phyloP scores from a whole-genome alignment of 2,797 vertebrate genomes.

The Syncerus caffer region DNA sequence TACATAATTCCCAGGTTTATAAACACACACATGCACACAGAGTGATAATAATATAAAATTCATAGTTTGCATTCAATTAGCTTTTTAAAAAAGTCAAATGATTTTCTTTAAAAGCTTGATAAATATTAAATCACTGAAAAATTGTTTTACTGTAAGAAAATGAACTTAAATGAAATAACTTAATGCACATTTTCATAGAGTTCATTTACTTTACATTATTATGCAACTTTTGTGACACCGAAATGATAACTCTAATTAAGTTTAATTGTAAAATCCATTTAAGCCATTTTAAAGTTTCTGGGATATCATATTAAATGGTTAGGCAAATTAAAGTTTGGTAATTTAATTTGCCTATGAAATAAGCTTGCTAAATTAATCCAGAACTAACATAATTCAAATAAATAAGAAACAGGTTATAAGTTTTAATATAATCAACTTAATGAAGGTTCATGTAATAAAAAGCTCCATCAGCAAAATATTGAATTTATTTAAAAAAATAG shows the following conservation, averaged over 20 bases:
- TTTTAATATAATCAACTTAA: slow-evolving; percentile 67
- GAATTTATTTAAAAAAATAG: slow-evolving; percentile 34
- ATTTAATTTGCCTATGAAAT: slow-evolving; percentile 64
- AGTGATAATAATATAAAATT: background rate
- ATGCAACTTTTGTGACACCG: slow-evolving; percentile 67
- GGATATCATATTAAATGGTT: slow-evolving; percentile 45
- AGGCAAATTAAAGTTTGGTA: slow-evolving; percentile 32
- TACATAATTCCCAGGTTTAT: background rate
- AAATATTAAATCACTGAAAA: slow-evolving; percentile 71
- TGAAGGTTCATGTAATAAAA: slow-evolving; percentile 65
- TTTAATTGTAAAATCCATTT: slow-evolving; percentile 51
- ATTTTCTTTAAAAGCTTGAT: background rate
- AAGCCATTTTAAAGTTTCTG: slow-evolving; percentile 56
- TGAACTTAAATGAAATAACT: slow-evolving; percentile 68
- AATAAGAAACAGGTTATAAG: slow-evolving; percentile 58
- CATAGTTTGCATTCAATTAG: background rate
- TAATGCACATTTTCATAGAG: slow-evolving; percentile 71
- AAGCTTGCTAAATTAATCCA: slow-evolving; percentile 61
- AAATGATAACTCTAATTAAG: slow-evolving; percentile 62
- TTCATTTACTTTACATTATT: slow-evolving; percentile 66
- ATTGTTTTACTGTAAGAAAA: slow-evolving; percentile 66
- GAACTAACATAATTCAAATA: slow-evolving; percentile 58
- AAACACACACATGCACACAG: background rate
- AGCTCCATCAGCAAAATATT: slow-evolving; percentile 8
- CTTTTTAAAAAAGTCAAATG: background rate